These are phyloP conservation scores for Pluvianellus socialis DNA, from an alignment of 2,113 vertebrate species.

Conservation along the genomic window DNA sequence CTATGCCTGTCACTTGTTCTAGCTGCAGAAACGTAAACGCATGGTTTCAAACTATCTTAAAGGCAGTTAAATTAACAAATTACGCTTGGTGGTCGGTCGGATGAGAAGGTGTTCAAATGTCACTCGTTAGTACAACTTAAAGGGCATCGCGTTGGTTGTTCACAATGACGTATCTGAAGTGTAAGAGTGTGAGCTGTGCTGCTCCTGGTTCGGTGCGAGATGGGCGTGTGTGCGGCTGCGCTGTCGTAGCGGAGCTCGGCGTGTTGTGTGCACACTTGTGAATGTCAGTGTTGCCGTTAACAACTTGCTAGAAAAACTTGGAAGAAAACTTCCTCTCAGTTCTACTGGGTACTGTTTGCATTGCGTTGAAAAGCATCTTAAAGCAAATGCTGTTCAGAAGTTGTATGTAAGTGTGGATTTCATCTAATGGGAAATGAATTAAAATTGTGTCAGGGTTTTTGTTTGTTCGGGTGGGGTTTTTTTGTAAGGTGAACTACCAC, in stretches of 20 bases:
- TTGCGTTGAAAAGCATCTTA: accelerated
- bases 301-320: background rate
- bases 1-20: background rate
- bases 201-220: background rate
- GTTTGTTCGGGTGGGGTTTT: background rate
- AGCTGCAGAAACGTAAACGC: background rate
- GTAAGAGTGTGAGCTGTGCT: accelerated
- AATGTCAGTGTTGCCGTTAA: background rate
- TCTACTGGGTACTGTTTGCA: background rate
- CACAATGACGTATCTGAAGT: accelerated
- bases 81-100: background rate
- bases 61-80: accelerated
- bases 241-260: background rate
- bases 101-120: background rate
- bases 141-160: background rate
- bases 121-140: background rate
- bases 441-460: background rate
- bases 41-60: background rate
- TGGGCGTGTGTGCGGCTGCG: accelerated
- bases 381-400: background rate
- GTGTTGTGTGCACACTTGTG: accelerated
- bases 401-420: background rate
- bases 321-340: background rate
- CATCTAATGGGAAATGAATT: background rate
- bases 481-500: background rate